These are phyloP conservation scores for Arrhamphus sclerolepis DNA, from an alignment of 2,797 vertebrate species.

Conservation along the genomic window DNA sequence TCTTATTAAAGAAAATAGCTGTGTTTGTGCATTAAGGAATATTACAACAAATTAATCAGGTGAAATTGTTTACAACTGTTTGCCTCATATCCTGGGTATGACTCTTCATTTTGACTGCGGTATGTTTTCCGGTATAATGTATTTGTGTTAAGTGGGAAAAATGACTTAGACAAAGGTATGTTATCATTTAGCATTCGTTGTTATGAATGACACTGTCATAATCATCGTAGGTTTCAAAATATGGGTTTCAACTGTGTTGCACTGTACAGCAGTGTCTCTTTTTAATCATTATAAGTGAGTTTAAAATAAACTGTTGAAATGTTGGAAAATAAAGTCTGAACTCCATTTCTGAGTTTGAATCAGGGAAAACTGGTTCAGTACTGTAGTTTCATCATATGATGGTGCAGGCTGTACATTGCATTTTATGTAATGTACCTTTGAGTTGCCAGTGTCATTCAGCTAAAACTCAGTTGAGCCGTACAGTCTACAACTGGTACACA, in stretches of 20 bases:
- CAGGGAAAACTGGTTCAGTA: no score
- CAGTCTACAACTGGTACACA: slow-evolving; percentile 5
- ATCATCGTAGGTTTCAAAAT: not conserved
- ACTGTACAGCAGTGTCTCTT: not conserved
- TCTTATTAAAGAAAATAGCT: slow-evolving; percentile 16
- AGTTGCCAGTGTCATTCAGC: no score
- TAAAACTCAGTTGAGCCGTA: not conserved
- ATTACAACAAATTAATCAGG: slow-evolving; percentile 8
- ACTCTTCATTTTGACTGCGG: no score
- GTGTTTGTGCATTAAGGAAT: slow-evolving; percentile 13
- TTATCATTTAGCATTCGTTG: not conserved
- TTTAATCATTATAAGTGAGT: not conserved
- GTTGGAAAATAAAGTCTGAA: no score
- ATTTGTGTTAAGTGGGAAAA: not conserved
- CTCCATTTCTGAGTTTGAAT: no score
- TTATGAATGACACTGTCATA: not conserved
- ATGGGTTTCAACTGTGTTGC: no score
- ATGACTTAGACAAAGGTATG: no score
- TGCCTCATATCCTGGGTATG: no score
- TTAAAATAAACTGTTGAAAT: not conserved
- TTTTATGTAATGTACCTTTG: no score
- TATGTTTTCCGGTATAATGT: no score
- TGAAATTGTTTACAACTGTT: not conserved
- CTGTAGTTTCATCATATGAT: no score
- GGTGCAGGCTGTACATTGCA: no score